phyloP scores from a whole-genome alignment of 2,797 vertebrate genomes.

The Tachyglossus aculeatus region DNA sequence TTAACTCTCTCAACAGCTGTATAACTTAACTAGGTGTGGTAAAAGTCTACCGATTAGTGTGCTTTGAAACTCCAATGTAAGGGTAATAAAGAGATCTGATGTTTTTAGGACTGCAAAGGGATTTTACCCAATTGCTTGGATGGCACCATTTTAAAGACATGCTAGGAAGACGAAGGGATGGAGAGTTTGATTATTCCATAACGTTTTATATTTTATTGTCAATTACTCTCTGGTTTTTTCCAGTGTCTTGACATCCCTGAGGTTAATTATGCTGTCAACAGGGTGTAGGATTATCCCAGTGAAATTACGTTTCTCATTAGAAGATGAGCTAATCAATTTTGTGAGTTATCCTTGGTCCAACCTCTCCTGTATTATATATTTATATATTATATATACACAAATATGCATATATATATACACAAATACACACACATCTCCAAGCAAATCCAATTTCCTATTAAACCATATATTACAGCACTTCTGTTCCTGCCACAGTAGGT shows the following conservation, averaged over 20 bases:
- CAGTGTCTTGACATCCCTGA: constrained; percentile 32
- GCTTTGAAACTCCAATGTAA: background rate
- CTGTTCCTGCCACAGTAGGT: background rate
- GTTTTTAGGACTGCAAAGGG: background rate
- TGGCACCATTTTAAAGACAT: constrained; percentile 10
- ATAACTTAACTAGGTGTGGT: background rate
- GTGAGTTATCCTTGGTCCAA: constrained; percentile 22
- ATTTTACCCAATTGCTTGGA: background rate
- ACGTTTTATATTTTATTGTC: constrained; percentile 35
- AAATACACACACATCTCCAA: background rate
- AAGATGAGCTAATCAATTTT: constrained; percentile 49
- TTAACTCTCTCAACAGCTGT: background rate
- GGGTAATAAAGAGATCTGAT: background rate
- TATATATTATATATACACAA: background rate
- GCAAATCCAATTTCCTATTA: constrained; percentile 35
- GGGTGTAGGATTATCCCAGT: constrained; percentile 40
- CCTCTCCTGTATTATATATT: constrained; percentile 15
- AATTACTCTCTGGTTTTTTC: constrained; percentile 29
- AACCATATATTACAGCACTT: background rate
- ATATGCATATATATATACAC: no score
- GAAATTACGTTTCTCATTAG: constrained; percentile 59
- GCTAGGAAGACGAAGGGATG: constrained; percentile 11
- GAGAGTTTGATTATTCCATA: constrained; percentile 46
- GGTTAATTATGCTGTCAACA: constrained; percentile 65
- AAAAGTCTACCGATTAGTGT: background rate